Percentiles rank a stretch among this genome's conserved stretches.
phyloP scores from a whole-genome alignment of 2,888 invertebrate genomes.

The Leptinotarsa peninsularis region DNA sequence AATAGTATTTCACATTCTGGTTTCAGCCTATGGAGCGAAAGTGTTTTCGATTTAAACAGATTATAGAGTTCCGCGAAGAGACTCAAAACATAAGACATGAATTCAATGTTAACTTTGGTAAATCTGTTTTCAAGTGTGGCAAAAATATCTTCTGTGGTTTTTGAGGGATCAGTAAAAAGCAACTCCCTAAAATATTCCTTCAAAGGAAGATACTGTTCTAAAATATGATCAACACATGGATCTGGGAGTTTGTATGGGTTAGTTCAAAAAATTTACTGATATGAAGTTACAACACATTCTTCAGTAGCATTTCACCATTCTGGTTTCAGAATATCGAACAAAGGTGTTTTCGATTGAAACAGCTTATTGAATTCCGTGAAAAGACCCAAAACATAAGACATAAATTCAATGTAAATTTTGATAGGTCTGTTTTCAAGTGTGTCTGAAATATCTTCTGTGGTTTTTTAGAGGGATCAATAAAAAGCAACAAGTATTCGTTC shows the following conservation, averaged over 20 bases:
- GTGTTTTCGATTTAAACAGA: constrained; percentile 41
- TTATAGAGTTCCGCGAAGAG: constrained; percentile 47
- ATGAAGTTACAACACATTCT: constrained; percentile 23
- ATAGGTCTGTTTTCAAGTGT: constrained; percentile 44
- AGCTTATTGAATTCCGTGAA: constrained; percentile 48
- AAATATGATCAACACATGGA: neutral
- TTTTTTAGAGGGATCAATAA: constrained; percentile 50
- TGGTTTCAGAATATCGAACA: neutral
- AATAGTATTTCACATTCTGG: too few relatives aligned
- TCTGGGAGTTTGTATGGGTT: neutral
- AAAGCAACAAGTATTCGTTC: constrained; percentile 55
- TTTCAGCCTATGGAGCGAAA: neutral
- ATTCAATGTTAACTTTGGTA: constrained; percentile 51
- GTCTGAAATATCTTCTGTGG: constrained; percentile 43
- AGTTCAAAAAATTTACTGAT: neutral
- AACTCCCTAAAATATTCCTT: constrained; percentile 54
- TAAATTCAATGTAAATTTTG: constrained; percentile 48
- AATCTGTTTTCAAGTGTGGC: constrained; percentile 49
- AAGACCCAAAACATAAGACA: constrained; percentile 42
- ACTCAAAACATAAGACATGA: constrained; percentile 37
- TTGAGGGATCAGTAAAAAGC: constrained; percentile 49
- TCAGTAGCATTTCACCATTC: neutral
- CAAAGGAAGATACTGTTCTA: constrained; percentile 53
- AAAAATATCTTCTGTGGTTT: neutral
- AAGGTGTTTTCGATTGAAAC: constrained; percentile 40